Base-by-base conservation (phyloP, 2,888 invertebrate genomes). In the Erebia epiphron region DNA sequence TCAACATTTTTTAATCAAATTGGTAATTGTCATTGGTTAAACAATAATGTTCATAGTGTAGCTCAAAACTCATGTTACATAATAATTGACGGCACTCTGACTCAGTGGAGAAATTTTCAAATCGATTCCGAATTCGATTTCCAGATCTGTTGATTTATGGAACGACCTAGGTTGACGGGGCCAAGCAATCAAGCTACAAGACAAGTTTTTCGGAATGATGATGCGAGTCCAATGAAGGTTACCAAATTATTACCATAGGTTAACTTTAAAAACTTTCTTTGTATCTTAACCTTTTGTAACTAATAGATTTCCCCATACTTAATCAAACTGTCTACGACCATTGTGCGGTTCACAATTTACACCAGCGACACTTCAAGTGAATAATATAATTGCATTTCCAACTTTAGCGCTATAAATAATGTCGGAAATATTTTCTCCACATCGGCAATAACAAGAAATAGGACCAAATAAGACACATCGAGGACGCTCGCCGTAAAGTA, bases 1-100 rank as follows among this genome's bases (percentile, higher is more conserved):
- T 58, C 73, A 86, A 63, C 73, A n/a, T 68, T 70, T 66, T 60
- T 57, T 69, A 62, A 73, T 66, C n/a, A 49, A 57, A 67, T 58
- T 58, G 18, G 18, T 73, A 61, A 50, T 67, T 71, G 62, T 73
- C 68, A 58, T 66, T 60, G 67, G 66, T 35, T 57, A 65, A 67
- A 64, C 68, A 64, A 26, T 64, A 35, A 8, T 18, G 60, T 26
- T 26, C 26, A 56, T 58, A 50, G 21, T 57, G 21, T 21, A 21
- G 26, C 41, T 26, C 49, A 35, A 21, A 58, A 16, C 60, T 58
- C 2, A 50, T 58, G 13, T 41, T 13, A 57, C 18, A n/a, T 16
- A 35, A 8, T 9, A 58, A 9, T 52, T 52, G 52, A 50, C n/a
- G 2, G 52, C 9, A 9, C 52, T 46, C 46, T 43, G 9, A 2